A percentile compares a stretch with the other conserved stretches of the same genome.
phyloP scores from a whole-genome alignment of 2,888 invertebrate genomes.

The Notodonta dromedarius region DNA sequence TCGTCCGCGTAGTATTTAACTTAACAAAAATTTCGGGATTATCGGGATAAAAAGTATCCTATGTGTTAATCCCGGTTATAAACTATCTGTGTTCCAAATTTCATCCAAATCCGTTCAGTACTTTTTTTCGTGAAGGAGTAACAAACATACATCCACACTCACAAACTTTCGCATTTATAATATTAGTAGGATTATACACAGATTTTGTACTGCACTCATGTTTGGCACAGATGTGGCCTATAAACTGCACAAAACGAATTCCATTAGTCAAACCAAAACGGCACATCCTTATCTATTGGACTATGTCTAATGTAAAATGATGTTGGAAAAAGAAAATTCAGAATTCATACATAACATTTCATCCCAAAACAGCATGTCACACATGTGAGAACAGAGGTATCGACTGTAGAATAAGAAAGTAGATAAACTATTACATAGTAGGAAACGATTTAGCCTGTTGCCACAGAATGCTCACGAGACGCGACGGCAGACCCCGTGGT shows the following conservation, averaged over 20 bases:
- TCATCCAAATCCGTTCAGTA: no score
- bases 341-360: slow-evolving; percentile 10
- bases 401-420: not conserved
- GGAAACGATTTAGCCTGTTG: slow-evolving; percentile 14
- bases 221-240: not conserved
- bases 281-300: not conserved
- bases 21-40: no score
- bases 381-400: not conserved
- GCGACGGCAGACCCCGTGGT: not conserved
- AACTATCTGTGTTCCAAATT: no score
- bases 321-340: slow-evolving; percentile 3
- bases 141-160: no score
- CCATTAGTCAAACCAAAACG: slow-evolving; percentile 16
- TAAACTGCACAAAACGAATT: slow-evolving; percentile 8
- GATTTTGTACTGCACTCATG: slow-evolving; percentile 36
- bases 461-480: not conserved
- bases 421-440: slow-evolving; percentile 19
- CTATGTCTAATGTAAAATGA: not conserved
- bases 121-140: no score
- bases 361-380: slow-evolving; percentile 8
- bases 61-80: no score
- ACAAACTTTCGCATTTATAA: no score
- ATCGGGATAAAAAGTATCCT: no score
- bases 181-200: no score
- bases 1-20: no score